Evolutionary conservation across 2,888 invertebrate species (phyloP), one percentile per base, ranked within the genome.

Genomic region (Hirudinaria manillensis): DNA sequence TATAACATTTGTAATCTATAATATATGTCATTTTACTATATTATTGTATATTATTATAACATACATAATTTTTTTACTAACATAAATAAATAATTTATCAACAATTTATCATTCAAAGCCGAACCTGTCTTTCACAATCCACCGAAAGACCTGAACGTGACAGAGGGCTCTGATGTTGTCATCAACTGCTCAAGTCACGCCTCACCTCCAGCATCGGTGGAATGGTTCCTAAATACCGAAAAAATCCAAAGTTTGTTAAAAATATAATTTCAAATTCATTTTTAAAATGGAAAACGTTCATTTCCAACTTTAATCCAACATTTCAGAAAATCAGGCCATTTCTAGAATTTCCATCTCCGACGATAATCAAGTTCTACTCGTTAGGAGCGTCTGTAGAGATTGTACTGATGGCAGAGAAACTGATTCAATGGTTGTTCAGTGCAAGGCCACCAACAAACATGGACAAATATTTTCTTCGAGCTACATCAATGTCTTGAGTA

Each of bases 401-500:
- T 76, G 76, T 24, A 13, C 13, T 10, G 66, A 68, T 24, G 70
- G 65, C 6, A 38, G 70, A 1, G 1, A 1, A 3, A 65, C 67
- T n/a, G 78, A 78, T 61, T 77, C 77, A 24, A 78, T 77, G 76
- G 75, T 75, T 32, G 72, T 78, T 32, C 77, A 77, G 70, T 78
- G 78, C 56, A 77, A 77, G 27, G 76, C 75, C 24, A 76, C 71
- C 66, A 78, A 78, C 66, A 66, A 34, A 32, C 76, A 77, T 70
- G 77, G 78, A 29, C 74, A 73, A 24, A 36, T 70, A 21, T 72
- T 76, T 45, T 74, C 76, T 32, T 66, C 74, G 27, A 77, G 77
- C 19, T 78, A 77, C 68, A 70, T 78, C 55, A 78, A 78, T 53
- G 77, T 78, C 13, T 67, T 77, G 21, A 72, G 78, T 78, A 75